phyloP scores from a whole-genome alignment of 1,140 invertebrate species.

The Lepidurus couesii region DNA sequence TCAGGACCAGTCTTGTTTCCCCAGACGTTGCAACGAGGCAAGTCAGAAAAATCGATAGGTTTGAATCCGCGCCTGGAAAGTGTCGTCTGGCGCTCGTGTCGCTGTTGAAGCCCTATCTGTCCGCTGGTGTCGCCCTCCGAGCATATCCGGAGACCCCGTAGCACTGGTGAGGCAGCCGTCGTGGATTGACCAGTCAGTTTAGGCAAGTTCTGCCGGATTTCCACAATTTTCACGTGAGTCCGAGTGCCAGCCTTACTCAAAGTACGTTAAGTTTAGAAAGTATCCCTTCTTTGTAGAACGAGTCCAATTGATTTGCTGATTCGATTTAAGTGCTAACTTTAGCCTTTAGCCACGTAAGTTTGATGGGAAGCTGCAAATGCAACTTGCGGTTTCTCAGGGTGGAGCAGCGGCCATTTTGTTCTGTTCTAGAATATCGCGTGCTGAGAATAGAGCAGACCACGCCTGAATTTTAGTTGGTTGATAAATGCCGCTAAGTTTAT shows the following conservation, averaged over 20 bases:
- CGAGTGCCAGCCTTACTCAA: slow-evolving; percentile 20
- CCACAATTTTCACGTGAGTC: slow-evolving; percentile 21
- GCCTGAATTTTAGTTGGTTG: neutral
- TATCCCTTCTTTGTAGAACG: neutral
- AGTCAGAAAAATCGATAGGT: neutral
- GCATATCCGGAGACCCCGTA: slow-evolving; percentile 17
- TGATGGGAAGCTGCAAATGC: neutral
- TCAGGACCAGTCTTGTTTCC: too few species aligned
- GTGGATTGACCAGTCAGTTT: slow-evolving; percentile 21
- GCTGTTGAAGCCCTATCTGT: neutral
- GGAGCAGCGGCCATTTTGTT: slow-evolving; percentile 20
- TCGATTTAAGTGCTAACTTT: neutral
- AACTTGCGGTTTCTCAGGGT: slow-evolving; percentile 18
- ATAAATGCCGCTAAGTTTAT: neutral
- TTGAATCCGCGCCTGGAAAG: slow-evolving; percentile 20
- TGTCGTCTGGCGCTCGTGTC: neutral
- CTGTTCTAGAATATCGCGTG: slow-evolving; percentile 18
- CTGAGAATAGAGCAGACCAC: neutral
- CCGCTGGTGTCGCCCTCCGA: slow-evolving; percentile 1
- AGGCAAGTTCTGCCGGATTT: slow-evolving; percentile 21
- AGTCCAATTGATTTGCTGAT: neutral
- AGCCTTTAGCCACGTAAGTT: neutral
- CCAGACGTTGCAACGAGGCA: neutral
- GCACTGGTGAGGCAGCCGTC: slow-evolving; percentile 20
- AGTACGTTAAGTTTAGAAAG: neutral